phyloP scores from a whole-genome alignment of 1,140 invertebrate species.

The Teleopsis dalmanni region DNA sequence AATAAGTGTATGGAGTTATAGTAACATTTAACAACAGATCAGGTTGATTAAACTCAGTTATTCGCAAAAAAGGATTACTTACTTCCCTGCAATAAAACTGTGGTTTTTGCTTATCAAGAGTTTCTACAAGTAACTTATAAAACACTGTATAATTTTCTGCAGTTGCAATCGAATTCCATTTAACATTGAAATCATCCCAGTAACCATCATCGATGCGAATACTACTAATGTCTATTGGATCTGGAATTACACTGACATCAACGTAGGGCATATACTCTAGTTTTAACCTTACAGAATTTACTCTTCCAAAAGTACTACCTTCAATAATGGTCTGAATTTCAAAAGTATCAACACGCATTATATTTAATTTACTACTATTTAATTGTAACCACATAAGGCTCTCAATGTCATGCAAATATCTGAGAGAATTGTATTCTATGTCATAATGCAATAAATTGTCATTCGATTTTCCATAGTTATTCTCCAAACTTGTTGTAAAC shows the following conservation, averaged over 20 bases:
- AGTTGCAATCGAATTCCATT: conserved; percentile 63
- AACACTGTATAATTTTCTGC: conserved; percentile 74
- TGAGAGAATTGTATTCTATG: neutral
- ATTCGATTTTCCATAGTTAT: neutral
- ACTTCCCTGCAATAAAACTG: conserved; percentile 17
- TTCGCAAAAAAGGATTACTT: conserved; percentile 22
- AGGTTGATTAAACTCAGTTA: conserved; percentile 50
- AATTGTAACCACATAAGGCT: conserved; percentile 6
- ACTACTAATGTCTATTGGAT: conserved; percentile 53
- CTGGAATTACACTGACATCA: conserved; percentile 58
- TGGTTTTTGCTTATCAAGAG: conserved; percentile 2
- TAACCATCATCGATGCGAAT: conserved; percentile 58
- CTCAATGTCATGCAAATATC: conserved; percentile 8
- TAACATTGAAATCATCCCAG: conserved; percentile 70
- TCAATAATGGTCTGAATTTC: too few species aligned
- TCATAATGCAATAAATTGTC: neutral
- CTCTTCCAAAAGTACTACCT: too few species aligned
- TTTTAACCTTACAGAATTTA: neutral
- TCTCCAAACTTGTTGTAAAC: conserved; percentile 11
- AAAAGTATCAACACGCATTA: too few species aligned
- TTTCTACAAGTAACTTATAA: conserved; percentile 49
- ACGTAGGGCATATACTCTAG: conserved; percentile 1
- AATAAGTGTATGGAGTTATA: conserved; percentile 73
- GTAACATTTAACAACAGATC: conserved; percentile 62
- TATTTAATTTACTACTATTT: neutral